A percentile compares a stretch with the other conserved stretches of the same genome.
phyloP scores from a whole-genome alignment of 2,797 vertebrate genomes.

The Morus bassanus region DNA sequence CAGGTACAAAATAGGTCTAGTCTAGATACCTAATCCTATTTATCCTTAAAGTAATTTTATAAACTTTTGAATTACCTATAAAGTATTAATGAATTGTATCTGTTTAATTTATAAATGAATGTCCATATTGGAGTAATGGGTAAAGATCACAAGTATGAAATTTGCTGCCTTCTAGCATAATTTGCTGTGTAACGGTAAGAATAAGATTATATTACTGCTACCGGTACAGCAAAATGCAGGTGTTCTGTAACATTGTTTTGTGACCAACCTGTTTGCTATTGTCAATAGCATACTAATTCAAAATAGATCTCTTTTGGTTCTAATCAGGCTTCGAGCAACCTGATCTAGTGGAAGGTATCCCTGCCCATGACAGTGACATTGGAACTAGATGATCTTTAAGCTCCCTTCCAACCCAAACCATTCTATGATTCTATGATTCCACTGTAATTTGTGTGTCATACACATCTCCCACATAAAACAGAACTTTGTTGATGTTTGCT shows the following conservation, averaged over 20 bases:
- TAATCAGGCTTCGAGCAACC: not conserved
- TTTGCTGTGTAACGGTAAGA: not conserved
- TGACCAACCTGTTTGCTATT: not conserved
- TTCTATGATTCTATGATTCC: not conserved
- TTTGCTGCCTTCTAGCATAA: not conserved
- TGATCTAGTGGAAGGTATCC: not conserved
- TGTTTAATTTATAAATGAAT: not conserved
- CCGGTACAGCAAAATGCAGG: fast-evolving
- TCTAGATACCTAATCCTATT: not conserved
- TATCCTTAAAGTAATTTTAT: not conserved
- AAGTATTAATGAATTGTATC: not conserved
- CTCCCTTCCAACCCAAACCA: not conserved
- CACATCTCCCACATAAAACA: not conserved
- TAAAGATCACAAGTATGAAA: not conserved
- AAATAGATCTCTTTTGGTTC: not conserved
- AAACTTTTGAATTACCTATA: not conserved
- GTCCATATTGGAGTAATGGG: not conserved
- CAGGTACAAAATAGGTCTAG: not conserved
- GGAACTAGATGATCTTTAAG: not conserved
- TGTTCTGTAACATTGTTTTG: not conserved
- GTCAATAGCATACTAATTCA: not conserved
- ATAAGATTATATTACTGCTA: not conserved
- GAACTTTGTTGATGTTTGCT: not conserved
- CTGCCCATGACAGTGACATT: not conserved
- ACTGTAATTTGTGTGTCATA: not conserved